These are phyloP conservation scores for Sericinus montela DNA, from an alignment of 2,888 invertebrate genomes.

Conservation along the genomic window DNA sequence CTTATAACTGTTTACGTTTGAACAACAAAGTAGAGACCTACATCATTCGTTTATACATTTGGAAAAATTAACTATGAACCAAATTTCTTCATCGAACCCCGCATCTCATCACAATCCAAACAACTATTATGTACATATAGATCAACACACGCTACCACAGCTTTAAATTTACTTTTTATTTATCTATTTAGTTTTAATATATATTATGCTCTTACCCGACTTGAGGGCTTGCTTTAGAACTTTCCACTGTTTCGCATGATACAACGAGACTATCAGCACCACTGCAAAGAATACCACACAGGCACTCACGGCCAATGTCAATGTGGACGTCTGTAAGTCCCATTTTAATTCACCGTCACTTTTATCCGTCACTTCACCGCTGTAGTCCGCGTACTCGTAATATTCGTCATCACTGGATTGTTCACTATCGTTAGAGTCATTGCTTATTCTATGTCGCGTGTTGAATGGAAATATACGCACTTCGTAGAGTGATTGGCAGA, in stretches of 20 bases:
- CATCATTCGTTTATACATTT: too few relatives aligned
- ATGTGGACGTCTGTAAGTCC: conserved; percentile 87
- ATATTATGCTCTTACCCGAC: conserved; percentile 81
- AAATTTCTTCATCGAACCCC: too few relatives aligned
- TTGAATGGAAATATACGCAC: conserved; percentile 81
- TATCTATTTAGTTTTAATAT: too few relatives aligned
- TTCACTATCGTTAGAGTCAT: conserved; percentile 47
- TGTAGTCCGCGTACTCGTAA: conserved; percentile 65
- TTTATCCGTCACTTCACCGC: conserved; percentile 59
- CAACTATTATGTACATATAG: too few relatives aligned
- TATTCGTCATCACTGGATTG: conserved; percentile 59
- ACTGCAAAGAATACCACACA: conserved; percentile 89
- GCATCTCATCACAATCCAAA: too few relatives aligned
- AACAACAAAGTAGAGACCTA: not conserved
- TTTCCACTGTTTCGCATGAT: conserved; percentile 89
- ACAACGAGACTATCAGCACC: conserved; percentile 86
- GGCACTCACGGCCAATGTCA: conserved; percentile 85
- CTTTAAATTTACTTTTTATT: too few relatives aligned
- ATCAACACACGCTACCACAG: too few relatives aligned
- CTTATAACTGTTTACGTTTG: not conserved
- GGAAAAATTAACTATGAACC: too few relatives aligned
- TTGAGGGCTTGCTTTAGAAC: conserved; percentile 87
- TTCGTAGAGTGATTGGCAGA: conserved; percentile 84
- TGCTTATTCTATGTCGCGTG: conserved; percentile 37
- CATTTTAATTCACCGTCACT: conserved; percentile 72